Percentiles rank a stretch among this genome's conserved stretches.
Conservation (phyloP, 2,113 vertebrate species). For the Theristicus caerulescens region DNA sequence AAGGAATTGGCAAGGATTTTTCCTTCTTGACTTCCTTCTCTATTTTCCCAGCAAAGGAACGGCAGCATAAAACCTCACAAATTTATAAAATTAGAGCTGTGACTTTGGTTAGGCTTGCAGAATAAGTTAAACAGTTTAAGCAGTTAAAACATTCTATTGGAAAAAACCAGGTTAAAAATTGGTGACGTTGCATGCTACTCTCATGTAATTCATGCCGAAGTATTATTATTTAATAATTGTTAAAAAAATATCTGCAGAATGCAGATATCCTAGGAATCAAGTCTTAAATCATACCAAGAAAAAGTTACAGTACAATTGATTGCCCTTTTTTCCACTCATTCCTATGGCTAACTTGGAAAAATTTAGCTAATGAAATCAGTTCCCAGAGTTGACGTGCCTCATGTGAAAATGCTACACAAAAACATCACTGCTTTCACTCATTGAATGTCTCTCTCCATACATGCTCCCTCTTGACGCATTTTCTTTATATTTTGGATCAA, state of each 20-base stretch:
- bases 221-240: neutral
- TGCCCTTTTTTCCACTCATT: neutral
- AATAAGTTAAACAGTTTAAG: neutral
- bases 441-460: neutral
- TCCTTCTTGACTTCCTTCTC: neutral
- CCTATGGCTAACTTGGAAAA: neutral
- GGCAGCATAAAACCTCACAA: neutral
- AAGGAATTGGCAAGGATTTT: neutral
- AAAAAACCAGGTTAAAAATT: neutral
- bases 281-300: neutral
- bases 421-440: neutral
- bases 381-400: accelerated
- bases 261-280: neutral
- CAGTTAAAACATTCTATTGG: neutral
- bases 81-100: neutral
- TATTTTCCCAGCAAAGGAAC: neutral
- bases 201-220: neutral
- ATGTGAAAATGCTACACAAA: neutral
- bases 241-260: neutral
- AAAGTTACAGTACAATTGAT: neutral
- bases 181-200: neutral
- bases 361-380: neutral
- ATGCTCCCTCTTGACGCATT: neutral
- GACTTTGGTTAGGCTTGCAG: neutral
- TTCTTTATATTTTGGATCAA: neutral